Conservation (phyloP, 2,888 invertebrate species). For the Teleiodes luculella region DNA sequence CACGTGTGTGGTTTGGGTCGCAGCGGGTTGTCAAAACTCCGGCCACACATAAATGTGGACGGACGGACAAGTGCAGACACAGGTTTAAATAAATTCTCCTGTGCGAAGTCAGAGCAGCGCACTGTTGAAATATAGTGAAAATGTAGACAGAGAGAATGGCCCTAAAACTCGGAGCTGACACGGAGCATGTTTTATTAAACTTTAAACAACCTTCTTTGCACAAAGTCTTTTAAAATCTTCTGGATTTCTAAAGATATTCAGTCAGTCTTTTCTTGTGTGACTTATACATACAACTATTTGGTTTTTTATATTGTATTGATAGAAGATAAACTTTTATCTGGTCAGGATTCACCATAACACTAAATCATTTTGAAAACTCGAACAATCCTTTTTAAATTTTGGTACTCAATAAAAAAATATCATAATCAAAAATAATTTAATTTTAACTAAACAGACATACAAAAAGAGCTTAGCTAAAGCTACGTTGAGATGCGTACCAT, state of each 20-base stretch:
- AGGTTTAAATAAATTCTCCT: neutral
- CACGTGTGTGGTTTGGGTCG: conserved; percentile 37
- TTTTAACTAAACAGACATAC: no score
- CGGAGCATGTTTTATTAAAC: neutral
- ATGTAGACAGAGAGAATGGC: neutral
- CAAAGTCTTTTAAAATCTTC: neutral
- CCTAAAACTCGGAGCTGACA: neutral
- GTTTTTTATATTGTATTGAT: no score
- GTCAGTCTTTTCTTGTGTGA: no score
- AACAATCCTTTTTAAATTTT: no score
- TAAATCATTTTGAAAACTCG: no score
- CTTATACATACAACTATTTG: no score
- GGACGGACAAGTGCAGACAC: neutral
- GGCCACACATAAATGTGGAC: conserved; percentile 25
- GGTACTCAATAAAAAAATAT: no score
- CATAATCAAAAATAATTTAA: no score
- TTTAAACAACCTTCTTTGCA: neutral
- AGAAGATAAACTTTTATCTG: no score
- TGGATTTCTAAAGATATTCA: neutral
- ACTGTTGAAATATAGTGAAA: neutral
- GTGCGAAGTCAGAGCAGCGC: neutral
- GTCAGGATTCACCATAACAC: no score
- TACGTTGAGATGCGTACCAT: no score
- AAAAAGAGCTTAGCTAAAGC: no score
- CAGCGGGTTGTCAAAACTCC: conserved; percentile 39